phyloP scores from a whole-genome alignment of 2,113 vertebrate species.

The Hystrix cristata region DNA sequence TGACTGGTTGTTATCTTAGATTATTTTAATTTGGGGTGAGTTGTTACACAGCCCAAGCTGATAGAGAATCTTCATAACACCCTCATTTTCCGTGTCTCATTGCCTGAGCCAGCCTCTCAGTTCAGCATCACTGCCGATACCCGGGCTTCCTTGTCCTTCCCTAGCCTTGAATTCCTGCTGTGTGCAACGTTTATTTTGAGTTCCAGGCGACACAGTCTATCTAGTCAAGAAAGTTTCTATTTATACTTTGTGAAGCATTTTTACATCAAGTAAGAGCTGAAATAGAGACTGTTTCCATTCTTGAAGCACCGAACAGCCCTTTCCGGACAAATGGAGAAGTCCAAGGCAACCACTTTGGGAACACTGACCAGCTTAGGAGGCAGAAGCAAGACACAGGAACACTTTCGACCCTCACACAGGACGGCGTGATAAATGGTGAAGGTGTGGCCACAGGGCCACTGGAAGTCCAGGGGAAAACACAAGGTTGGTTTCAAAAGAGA shows the following conservation, averaged over 20 bases:
- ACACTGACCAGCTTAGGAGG: rapidly evolving
- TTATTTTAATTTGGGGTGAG: no score
- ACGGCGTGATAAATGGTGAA: rapidly evolving
- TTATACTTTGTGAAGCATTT: neutral
- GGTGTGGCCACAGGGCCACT: neutral
- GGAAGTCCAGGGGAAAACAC: neutral
- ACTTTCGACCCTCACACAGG: neutral
- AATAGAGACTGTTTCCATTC: neutral
- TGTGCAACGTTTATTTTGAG: neutral
- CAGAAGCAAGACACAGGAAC: neutral
- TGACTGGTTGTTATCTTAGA: no score
- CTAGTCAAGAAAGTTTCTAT: neutral
- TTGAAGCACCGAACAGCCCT: neutral
- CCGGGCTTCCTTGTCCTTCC: neutral
- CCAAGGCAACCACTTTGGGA: neutral
- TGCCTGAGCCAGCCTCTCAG: neutral
- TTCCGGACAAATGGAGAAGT: neutral
- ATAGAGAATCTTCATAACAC: no score
- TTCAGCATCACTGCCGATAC: rapidly evolving
- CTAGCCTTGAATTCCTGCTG: neutral
- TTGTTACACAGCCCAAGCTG: no score
- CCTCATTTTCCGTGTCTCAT: neutral
- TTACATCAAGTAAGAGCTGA: neutral
- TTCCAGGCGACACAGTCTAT: neutral
- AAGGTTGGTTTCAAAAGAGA: neutral